Base-by-base conservation (phyloP, 2,888 invertebrate species). In the Xestia sexstrigata region DNA sequence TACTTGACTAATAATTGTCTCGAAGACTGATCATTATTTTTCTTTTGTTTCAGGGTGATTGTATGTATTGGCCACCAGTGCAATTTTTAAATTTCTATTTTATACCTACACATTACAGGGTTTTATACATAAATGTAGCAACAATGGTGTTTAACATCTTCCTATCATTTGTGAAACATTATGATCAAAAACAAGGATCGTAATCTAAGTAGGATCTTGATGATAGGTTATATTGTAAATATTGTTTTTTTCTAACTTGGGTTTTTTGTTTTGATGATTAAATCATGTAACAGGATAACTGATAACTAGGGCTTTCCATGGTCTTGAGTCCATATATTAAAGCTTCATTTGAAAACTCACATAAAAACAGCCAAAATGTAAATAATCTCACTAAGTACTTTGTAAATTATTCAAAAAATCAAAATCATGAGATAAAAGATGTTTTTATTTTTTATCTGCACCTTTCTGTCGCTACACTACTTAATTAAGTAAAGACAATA, bases 61-160 rank as follows among this genome's bases (percentile, higher is more conserved):
- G 99, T 97, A 94, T 97, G 78, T 97, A 98, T 76, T 99, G 99
- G 99, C 99, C 99, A 7, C 99, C 99, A 66, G 97, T 98, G 3
- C 99, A 99, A 93, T 98, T 98, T 89, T 92, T 99, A 23, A 99
- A 99, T 95, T 99, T 99, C 94, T 98, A 98, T 87, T 98, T 97
- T 90, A 93, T 99, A 81, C 98, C 98, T 47, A 97, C 98, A 30
- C 97, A 97, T 85, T 99, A 98, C 93, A 97, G 99, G 89, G 99
- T 99, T 15, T 92, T 99, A 39, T 99, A 99, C 91, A 98, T 99
- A 20, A 99, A 99, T 93, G 93, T 97, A 74, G 97, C 99, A 84
- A 99, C 99, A 68, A 98, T 99, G 94, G 91, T 98, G 45, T 99
- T 99, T 95, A 98, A 99, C 95, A 97, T 98, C 80, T 98, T 99